A percentile compares a stretch with the other conserved stretches of the same genome.
Evolutionary conservation across 2,113 vertebrate genomes (phyloP).

Genomic region (Dasyurus viverrinus): DNA sequence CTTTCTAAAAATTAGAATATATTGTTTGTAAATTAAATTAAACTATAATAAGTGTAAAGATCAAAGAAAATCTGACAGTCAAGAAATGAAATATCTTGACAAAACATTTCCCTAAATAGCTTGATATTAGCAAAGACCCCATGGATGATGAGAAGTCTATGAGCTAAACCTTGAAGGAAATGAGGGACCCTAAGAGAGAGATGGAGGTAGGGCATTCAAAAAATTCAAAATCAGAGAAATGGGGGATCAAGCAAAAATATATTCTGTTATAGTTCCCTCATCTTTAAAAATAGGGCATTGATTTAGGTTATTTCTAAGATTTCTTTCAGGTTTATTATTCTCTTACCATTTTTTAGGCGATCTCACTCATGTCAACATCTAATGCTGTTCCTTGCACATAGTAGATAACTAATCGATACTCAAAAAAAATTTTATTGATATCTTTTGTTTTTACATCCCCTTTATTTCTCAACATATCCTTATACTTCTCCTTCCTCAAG

Average conservation of each 20-base stretch:
- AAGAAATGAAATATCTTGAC: not conserved
- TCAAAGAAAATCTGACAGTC: not conserved
- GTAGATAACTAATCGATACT: not conserved
- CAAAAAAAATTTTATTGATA: not conserved
- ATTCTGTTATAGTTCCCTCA: not conserved
- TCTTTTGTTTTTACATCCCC: not conserved
- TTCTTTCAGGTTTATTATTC: not conserved
- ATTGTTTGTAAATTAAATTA: not conserved
- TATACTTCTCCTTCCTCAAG: not conserved
- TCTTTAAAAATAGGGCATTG: not conserved
- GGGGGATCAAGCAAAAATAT: not conserved
- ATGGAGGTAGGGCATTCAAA: not conserved
- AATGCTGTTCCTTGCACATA: not conserved
- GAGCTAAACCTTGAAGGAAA: not conserved
- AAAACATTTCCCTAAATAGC: not conserved
- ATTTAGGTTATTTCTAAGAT: not conserved
- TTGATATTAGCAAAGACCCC: not conserved
- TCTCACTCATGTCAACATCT: not conserved
- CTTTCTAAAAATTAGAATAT: not conserved
- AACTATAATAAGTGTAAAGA: not conserved
- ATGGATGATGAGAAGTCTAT: not conserved
- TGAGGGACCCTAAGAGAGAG: not conserved
- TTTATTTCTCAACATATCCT: not conserved
- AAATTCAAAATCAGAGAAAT: not conserved
- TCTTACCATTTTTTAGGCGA: not conserved